A percentile compares a stretch with the other conserved stretches of the same genome.
These are phyloP conservation scores for Oikopleura dioica DNA, from an alignment of 23 tunicate genomes.

Conservation along the genomic window DNA sequence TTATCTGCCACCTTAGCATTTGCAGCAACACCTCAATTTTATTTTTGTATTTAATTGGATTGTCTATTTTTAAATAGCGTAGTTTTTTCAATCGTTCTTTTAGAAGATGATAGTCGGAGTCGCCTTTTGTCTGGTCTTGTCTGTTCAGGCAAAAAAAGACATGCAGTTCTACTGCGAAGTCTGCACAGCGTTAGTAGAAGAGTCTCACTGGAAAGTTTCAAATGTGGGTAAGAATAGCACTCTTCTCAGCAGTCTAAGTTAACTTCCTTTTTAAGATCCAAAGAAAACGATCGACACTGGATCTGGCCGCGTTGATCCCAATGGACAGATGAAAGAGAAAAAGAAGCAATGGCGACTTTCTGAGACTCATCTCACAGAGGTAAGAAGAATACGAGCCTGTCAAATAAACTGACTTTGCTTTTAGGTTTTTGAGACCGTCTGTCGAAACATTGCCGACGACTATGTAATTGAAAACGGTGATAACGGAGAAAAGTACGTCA, in stretches of 20 bases:
- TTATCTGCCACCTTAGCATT: not conserved
- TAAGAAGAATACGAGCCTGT: not conserved
- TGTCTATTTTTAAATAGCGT: not conserved
- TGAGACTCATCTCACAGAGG: conserved; percentile 11
- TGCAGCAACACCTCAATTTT: not conserved
- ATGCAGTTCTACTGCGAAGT: conserved; percentile 1
- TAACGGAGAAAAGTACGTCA: conserved; percentile 34
- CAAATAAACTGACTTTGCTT: not conserved
- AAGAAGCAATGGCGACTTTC: not conserved
- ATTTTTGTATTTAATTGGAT: not conserved
- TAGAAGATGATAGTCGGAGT: not conserved
- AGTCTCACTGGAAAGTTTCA: not conserved
- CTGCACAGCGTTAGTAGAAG: not conserved
- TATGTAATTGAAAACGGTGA: conserved; percentile 43
- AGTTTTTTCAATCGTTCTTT: too few relatives aligned
- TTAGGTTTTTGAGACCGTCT: conserved; percentile 38
- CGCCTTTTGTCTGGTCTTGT: not conserved
- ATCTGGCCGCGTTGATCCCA: conserved; percentile 59
- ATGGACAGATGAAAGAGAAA: conserved; percentile 45
- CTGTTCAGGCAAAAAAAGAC: not conserved
- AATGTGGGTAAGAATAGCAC: conserved; percentile 8
- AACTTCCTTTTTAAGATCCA: conserved; percentile 35
- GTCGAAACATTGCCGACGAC: conserved; percentile 37
- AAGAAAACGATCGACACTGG: conserved; percentile 84
- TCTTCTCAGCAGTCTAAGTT: too few relatives aligned